Base-by-base conservation (phyloP, 23 tunicate species). In the Phallusia fumigata region DNA sequence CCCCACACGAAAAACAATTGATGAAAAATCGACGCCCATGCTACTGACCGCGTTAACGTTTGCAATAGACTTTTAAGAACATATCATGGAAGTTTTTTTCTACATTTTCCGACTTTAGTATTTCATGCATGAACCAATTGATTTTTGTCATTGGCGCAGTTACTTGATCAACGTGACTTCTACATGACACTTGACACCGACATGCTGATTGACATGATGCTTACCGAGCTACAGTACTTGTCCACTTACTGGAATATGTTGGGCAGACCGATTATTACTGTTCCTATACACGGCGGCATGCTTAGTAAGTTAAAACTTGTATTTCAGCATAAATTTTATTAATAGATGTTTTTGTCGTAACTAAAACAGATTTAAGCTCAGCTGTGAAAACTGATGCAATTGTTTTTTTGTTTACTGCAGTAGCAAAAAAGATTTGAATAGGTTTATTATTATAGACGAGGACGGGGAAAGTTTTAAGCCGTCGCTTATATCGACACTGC, bases 161-260 rank as follows among this genome's bases (percentile, higher is more conserved):
- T 96, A 30, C 78, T 91, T 31, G 96, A 96, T 58, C 92, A 87
- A 51, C 86, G 89, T 33, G 89, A 96, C 79, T 90, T 90, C 76
- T 96, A 91, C 87, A 96, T 96, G 88, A 64, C 91, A 19, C 83
- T 88, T 47, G 99, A 96, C 82, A 87, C 87, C 31, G 93, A 96
- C 82, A 96, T 96, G 93, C 65, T 92, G 81, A 91, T 96, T 31
- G 99, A 96, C 85, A 85, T 82, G 75, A 65, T 96, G 90, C 79
- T 83, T 69, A 96, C 99, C 32, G 99, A 96, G 36, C 85, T 96
- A 33, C 95, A 96, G 32, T 96, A 96, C 74, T 79, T 96, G 19
- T 76, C 89, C 0, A 64, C 86, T 8, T 74, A 86, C 65, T 96
- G 99, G 99, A 78, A 84, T 44, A 84, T 86, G 95, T 88, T 85